Conservation (phyloP, 2,888 invertebrate genomes). For the Yponomeuta plumbellus region DNA sequence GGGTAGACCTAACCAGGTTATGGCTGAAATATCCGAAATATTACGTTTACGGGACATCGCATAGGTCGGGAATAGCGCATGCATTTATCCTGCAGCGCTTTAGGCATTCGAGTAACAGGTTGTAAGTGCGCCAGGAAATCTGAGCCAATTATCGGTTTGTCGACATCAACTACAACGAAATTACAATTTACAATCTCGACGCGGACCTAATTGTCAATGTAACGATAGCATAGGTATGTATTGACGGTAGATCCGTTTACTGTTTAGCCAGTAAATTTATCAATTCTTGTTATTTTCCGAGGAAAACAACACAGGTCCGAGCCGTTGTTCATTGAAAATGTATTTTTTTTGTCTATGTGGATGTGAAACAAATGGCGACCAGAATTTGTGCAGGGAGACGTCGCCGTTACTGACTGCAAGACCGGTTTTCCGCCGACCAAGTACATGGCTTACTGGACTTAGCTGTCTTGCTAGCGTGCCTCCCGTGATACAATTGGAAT, state of each 20-base stretch:
- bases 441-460: too few species aligned
- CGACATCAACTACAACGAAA: constrained; percentile 23
- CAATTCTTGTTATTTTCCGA: neutral
- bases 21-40: too few species aligned
- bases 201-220: constrained; percentile 12
- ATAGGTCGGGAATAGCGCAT: too few species aligned
- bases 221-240: neutral
- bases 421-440: neutral
- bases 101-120: neutral
- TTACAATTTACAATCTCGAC: constrained; percentile 19
- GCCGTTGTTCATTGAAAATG: neutral
- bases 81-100: neutral
- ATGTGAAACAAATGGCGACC: neutral
- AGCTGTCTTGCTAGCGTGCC: too few species aligned
- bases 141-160: constrained; percentile 21
- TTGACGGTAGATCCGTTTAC: neutral
- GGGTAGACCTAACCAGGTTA: too few species aligned
- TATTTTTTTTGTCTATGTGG: neutral
- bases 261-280: neutral
- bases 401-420: neutral
- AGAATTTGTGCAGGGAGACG: neutral
- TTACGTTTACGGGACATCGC: too few species aligned
- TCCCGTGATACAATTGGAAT: too few species aligned
- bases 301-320: neutral
- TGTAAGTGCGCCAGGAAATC: constrained; percentile 20